phyloP scores from a whole-genome alignment of 2,797 vertebrate species.

The Sitta carolinensis region DNA sequence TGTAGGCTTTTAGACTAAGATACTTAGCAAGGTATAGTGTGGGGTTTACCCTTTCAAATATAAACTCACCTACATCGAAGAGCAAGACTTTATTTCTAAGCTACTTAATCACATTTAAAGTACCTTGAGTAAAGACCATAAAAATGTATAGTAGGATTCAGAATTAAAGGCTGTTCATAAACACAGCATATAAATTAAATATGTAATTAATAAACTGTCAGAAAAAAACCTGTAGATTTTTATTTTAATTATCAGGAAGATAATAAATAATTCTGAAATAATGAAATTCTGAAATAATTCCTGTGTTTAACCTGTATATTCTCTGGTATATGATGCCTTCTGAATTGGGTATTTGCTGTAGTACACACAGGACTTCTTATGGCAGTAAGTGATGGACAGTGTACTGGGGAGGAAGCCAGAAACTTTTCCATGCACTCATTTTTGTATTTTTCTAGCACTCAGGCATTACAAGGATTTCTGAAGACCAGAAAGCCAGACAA shows the following conservation, averaged over 20 bases:
- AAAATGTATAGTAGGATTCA: neutral
- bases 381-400: neutral
- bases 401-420: neutral
- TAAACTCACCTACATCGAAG: neutral
- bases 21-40: neutral
- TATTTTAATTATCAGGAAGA: conserved; percentile 27
- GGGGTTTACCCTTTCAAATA: accelerated
- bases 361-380: neutral
- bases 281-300: neutral
- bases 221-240: neutral
- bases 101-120: neutral
- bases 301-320: neutral
- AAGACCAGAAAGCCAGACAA: neutral
- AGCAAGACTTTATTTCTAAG: neutral
- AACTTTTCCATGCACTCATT: neutral
- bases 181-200: conserved; percentile 11
- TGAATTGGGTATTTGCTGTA: conserved; percentile 14
- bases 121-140: neutral
- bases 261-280: conserved; percentile 65
- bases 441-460: neutral
- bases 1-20: neutral
- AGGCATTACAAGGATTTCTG: neutral
- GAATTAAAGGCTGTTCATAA: conserved; percentile 4
- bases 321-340: neutral
- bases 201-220: neutral